These are phyloP conservation scores for Rhodeus uyekii DNA, from an alignment of 2,797 vertebrate species.

Conservation along the genomic window DNA sequence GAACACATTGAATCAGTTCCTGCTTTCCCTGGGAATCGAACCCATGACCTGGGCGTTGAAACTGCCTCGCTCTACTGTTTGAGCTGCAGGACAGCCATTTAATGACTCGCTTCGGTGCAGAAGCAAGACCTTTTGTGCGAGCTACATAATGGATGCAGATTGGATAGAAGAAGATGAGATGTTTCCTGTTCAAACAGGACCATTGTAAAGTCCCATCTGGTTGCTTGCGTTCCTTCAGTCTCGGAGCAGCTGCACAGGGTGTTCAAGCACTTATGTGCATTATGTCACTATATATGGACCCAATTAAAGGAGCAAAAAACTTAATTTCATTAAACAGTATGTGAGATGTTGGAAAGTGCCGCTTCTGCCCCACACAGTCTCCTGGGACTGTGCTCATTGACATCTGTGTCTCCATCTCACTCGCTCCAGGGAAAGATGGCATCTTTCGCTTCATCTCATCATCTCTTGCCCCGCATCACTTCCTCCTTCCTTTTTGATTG, in stretches of 20 bases:
- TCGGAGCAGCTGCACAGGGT: slow-evolving; percentile 69
- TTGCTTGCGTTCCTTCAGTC: slow-evolving; percentile 59
- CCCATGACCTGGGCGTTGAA: no score
- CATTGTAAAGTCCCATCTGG: slow-evolving; percentile 57
- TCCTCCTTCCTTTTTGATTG: slow-evolving; percentile 1
- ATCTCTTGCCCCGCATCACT: not conserved
- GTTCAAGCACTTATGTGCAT: slow-evolving; percentile 47
- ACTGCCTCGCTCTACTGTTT: no score
- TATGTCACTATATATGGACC: slow-evolving; percentile 56
- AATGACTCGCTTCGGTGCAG: not conserved
- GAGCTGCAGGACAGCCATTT: no score
- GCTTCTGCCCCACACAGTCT: slow-evolving; percentile 54
- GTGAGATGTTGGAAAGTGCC: slow-evolving; percentile 60
- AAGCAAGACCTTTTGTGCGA: not conserved
- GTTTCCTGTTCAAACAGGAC: slow-evolving; percentile 47
- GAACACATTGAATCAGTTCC: no score
- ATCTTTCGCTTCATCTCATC: slow-evolving; percentile 29
- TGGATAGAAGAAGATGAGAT: slow-evolving; percentile 12
- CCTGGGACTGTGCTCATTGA: slow-evolving; percentile 65
- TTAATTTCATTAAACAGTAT: slow-evolving; percentile 18
- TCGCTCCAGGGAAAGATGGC: slow-evolving; percentile 63
- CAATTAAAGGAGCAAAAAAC: slow-evolving; percentile 58
- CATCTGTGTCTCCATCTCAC: slow-evolving; percentile 67
- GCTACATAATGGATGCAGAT: slow-evolving; percentile 7
- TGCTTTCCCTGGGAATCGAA: no score